phyloP scores from a whole-genome alignment of 2,797 vertebrate genomes.

The Catamblyrhynchus diadema region DNA sequence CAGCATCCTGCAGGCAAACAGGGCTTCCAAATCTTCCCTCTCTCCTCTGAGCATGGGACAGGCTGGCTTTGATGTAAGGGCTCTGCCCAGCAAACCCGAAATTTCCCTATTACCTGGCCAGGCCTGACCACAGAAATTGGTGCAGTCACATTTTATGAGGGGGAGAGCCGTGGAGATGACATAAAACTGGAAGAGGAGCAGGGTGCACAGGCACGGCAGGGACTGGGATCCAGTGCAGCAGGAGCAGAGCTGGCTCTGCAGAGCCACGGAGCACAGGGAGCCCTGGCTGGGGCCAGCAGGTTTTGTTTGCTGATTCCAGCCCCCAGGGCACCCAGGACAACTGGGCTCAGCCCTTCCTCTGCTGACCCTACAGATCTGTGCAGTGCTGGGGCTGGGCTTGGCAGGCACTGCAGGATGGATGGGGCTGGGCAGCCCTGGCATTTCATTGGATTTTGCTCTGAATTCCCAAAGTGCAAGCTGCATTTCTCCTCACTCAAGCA shows the following conservation, averaged over 20 bases:
- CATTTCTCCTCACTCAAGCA: background rate
- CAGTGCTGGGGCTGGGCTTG: fast-evolving
- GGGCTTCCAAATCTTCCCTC: background rate
- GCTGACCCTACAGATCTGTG: background rate
- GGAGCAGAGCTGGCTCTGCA: background rate
- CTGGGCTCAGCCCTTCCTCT: background rate
- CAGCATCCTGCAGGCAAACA: background rate
- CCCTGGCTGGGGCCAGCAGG: background rate
- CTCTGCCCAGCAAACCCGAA: background rate
- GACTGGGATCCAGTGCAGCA: background rate
- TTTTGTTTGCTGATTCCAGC: background rate
- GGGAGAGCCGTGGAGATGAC: background rate
- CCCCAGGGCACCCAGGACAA: background rate
- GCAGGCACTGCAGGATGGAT: background rate
- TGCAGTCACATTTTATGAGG: constrained; percentile 26
- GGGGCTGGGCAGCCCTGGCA: background rate
- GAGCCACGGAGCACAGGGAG: background rate
- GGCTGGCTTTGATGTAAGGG: background rate
- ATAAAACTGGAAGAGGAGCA: background rate
- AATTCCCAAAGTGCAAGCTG: background rate
- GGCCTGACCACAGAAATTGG: background rate
- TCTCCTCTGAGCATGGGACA: background rate
- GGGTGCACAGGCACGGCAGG: background rate
- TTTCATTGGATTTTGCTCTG: background rate
- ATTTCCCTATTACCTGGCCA: background rate